These are phyloP conservation scores for Nemoura dubitans DNA, from an alignment of 2,888 invertebrate species.

Conservation along the genomic window DNA sequence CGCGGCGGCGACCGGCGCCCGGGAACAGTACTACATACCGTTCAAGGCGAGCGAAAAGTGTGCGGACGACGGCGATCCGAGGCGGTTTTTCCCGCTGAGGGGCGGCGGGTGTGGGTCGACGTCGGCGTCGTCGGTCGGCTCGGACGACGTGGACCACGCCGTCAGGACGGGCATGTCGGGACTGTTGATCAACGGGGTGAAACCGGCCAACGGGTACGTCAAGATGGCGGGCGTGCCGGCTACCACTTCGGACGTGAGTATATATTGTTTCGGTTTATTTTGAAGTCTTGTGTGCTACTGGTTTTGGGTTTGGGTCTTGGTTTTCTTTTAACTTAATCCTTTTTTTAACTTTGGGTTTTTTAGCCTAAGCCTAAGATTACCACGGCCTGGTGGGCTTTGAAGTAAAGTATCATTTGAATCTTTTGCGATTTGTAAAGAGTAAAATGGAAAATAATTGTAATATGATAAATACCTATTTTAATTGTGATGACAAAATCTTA, in stretches of 20 bases:
- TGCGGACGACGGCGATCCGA: neutral
- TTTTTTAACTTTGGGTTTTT: no score
- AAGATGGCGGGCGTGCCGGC: slow-evolving; percentile 47
- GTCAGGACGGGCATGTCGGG: slow-evolving; percentile 45
- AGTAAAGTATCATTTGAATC: no score
- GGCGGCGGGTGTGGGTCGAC: slow-evolving; percentile 46
- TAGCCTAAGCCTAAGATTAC: no score
- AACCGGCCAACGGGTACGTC: slow-evolving; percentile 13
- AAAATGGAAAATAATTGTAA: no score
- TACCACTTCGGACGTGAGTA: slow-evolving; percentile 51
- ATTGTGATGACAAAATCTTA: no score
- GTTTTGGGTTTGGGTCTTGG: no score
- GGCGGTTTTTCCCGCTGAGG: slow-evolving; percentile 42
- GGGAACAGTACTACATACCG: slow-evolving; percentile 37
- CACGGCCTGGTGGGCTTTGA: no score
- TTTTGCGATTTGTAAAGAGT: no score
- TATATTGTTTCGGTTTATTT: neutral
- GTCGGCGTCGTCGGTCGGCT: slow-evolving; percentile 33
- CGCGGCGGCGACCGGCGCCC: neutral
- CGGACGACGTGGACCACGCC: slow-evolving; percentile 44
- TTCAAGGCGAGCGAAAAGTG: slow-evolving; percentile 39
- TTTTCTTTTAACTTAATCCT: no score
- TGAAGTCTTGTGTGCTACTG: no score
- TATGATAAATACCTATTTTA: no score
- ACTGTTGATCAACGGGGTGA: slow-evolving; percentile 20